A percentile compares a stretch with the other conserved stretches of the same genome.
These are phyloP conservation scores for Ranitomeya variabilis DNA, from an alignment of 2,113 vertebrate genomes.

Conservation along the genomic window DNA sequence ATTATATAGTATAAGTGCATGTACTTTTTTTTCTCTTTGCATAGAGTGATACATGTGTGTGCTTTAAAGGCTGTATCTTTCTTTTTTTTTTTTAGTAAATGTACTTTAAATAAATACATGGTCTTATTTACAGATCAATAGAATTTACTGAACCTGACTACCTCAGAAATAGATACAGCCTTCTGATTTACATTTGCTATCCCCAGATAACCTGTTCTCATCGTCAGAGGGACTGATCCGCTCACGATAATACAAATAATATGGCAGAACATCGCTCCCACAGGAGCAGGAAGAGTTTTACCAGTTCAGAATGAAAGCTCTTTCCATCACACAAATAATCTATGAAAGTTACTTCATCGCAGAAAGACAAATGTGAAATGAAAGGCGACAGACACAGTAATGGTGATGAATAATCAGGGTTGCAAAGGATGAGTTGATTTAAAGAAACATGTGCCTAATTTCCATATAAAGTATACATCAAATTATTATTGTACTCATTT, in stretches of 20 bases:
- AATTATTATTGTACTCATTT: neutral
- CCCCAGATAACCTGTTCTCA: constrained; percentile 10
- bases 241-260: neutral
- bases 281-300: neutral
- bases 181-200: neutral
- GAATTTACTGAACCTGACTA: neutral
- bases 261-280: neutral
- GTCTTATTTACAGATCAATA: neutral
- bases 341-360: neutral
- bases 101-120: too few species aligned
- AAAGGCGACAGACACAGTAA: neutral
- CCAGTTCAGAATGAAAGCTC: constrained; percentile 4
- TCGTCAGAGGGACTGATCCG: neutral
- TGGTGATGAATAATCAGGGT: neutral
- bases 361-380: neutral
- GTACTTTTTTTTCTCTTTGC: too few species aligned
- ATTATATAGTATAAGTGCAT: neutral
- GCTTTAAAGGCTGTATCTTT: too few species aligned
- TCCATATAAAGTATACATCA: neutral
- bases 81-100: too few species aligned
- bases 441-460: neutral
- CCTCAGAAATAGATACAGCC: neutral
- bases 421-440: neutral
- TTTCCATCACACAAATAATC: constrained; percentile 20
- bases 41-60: too few species aligned